phyloP scores from a whole-genome alignment of 2,113 vertebrate genomes.

The human (Homo sapiens) region GRCh38 chrX:124232001-124232500 shows the following conservation, averaged over 20 bases:
- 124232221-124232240: neutral
- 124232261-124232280: neutral
- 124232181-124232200: neutral
- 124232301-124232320: neutral
- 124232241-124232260: neutral
- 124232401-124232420: neutral
- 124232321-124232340: neutral
- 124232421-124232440: neutral
- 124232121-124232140: constrained; percentile 37
- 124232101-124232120: neutral
- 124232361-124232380: neutral
- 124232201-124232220: neutral
- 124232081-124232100: neutral
- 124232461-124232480: neutral
- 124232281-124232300: neutral
- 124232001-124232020: neutral
- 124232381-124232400: neutral
- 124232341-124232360: neutral
- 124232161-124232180: constrained; percentile 24
- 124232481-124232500: neutral
- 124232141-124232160: neutral
- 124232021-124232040: neutral
- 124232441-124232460: neutral
- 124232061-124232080: neutral
- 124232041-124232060: neutral